Evolutionary conservation across 2,797 vertebrate genomes (phyloP).

Genomic region (Neopelma chrysocephalum): DNA sequence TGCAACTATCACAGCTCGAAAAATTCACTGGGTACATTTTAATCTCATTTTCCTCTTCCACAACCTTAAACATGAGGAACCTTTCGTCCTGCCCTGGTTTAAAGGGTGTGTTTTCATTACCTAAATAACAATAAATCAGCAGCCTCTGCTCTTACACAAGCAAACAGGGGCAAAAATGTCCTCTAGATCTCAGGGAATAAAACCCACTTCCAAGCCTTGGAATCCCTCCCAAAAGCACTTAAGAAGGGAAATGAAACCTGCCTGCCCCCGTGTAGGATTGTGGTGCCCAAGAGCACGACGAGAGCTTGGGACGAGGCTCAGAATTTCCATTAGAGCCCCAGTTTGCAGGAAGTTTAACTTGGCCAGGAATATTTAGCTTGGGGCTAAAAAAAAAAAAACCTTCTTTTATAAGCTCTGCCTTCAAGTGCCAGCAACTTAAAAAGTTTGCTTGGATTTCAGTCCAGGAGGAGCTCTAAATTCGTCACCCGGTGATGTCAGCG

Average conservation of each 20-base stretch:
- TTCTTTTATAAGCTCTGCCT: constrained; percentile 27
- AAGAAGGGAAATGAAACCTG: constrained; percentile 54
- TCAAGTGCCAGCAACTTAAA: constrained; percentile 11
- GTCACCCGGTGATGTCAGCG: constrained; percentile 22
- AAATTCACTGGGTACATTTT: background rate
- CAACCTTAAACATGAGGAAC: background rate
- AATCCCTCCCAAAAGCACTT: constrained; percentile 47
- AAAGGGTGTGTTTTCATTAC: background rate
- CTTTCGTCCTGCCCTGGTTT: background rate
- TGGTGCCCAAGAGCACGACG: background rate
- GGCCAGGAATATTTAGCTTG: constrained; percentile 7
- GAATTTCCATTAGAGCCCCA: constrained; percentile 43
- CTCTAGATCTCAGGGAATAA: constrained; percentile 1
- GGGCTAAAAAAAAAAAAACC: background rate
- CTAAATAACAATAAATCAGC: background rate
- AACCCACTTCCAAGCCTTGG: constrained; percentile 11
- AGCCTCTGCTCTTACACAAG: background rate
- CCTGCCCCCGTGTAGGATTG: background rate
- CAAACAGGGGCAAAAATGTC: background rate
- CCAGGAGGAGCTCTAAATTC: constrained; percentile 31
- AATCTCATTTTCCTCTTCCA: background rate
- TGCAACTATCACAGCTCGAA: background rate
- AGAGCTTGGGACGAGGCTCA: constrained; percentile 17
- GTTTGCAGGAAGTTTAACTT: constrained; percentile 55
- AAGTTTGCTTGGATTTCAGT: constrained; percentile 5